Evolutionary conservation across 1,140 invertebrate genomes (phyloP).

Genomic region (Ips nitidus): DNA sequence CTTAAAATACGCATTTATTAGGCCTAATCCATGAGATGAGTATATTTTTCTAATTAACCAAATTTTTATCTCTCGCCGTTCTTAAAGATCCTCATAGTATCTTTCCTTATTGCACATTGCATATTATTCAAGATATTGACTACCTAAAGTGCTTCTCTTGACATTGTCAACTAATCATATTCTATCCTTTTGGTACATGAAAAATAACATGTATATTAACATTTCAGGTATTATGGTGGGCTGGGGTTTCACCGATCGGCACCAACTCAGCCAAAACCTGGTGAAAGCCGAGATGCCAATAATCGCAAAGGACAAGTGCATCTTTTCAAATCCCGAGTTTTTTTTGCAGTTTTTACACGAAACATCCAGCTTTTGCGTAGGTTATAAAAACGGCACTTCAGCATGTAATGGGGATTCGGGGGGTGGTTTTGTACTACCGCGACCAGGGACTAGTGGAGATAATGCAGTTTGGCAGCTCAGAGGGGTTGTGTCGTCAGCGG

Average conservation of each 20-base stretch:
- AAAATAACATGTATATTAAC: conserved; percentile 30
- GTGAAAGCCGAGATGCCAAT: conserved; percentile 49
- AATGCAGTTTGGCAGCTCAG: conserved; percentile 56
- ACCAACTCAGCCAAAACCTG: conserved; percentile 56
- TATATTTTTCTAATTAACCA: too few relatives aligned
- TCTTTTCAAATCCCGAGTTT: conserved; percentile 51
- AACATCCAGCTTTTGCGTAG: conserved; percentile 63
- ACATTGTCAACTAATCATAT: too few relatives aligned
- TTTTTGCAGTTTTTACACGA: conserved; percentile 58
- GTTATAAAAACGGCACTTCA: conserved; percentile 55
- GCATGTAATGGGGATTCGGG: conserved; percentile 65
- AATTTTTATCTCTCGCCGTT: too few relatives aligned
- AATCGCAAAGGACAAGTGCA: conserved; percentile 45
- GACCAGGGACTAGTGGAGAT: conserved; percentile 24
- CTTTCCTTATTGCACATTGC: too few relatives aligned
- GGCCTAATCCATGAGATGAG: too few relatives aligned
- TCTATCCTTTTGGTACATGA: too few relatives aligned
- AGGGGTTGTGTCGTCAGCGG: conserved; percentile 59
- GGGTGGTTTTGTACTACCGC: conserved; percentile 57
- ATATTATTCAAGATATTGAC: too few relatives aligned
- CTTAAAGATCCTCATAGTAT: too few relatives aligned
- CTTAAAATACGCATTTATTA: too few relatives aligned
- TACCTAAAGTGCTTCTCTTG: too few relatives aligned
- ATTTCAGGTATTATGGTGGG: conserved; percentile 61
- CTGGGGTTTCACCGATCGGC: conserved; percentile 62